A percentile compares a stretch with the other conserved stretches of the same genome.
Conservation (phyloP, 1,140 invertebrate species). For the Panagrolaimus sp. region DNA sequence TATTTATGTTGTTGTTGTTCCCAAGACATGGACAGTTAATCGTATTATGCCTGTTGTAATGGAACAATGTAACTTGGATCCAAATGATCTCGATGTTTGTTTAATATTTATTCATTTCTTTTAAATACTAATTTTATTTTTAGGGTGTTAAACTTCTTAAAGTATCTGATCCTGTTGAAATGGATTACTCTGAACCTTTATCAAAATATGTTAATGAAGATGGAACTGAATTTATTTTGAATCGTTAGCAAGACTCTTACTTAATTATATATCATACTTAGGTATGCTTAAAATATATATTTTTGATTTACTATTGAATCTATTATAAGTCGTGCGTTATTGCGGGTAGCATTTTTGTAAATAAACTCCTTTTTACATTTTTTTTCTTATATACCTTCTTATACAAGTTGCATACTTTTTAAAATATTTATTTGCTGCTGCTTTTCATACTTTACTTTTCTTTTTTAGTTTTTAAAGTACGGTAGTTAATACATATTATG, state of each 20-base stretch:
- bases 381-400: too few relatives aligned
- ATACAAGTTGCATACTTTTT: background rate
- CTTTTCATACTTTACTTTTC: background rate
- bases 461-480: background rate
- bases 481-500: background rate
- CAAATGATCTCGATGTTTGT: background rate
- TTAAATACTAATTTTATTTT: too few relatives aligned
- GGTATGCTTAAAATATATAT: too few relatives aligned
- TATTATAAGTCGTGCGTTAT: background rate
- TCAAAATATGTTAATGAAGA: background rate
- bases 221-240: background rate
- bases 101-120: background rate
- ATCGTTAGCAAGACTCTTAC: background rate
- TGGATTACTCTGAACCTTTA: background rate
- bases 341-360: background rate
- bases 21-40: background rate
- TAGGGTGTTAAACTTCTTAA: background rate
- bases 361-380: background rate
- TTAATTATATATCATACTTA: background rate
- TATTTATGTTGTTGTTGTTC: background rate
- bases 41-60: background rate
- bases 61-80: slow-evolving; percentile 1
- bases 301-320: background rate
- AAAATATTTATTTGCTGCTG: background rate
- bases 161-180: background rate